phyloP scores from a whole-genome alignment of 53 echinoderm and acorn worm genomes.

The Hippasteria phrygiana region DNA sequence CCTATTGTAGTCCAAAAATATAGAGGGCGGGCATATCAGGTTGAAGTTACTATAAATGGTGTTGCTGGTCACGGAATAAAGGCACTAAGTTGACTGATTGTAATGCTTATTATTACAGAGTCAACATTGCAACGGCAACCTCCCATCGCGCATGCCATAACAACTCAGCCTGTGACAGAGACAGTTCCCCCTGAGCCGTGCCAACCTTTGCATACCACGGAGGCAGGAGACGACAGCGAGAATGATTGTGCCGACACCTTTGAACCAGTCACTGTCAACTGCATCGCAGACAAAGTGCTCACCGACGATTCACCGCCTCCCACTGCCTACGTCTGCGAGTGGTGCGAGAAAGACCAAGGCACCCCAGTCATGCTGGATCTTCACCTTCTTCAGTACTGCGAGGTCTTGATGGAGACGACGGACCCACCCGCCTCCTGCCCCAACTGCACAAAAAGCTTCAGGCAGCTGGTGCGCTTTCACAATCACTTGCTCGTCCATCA shows the following conservation, averaged over 20 bases:
- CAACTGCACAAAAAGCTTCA: neutral
- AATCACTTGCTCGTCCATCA: neutral
- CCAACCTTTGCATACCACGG: neutral
- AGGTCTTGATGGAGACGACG: neutral
- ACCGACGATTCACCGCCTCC: neutral
- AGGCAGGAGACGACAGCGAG: neutral
- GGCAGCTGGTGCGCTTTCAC: neutral
- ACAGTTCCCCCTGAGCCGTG: neutral
- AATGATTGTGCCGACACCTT: neutral
- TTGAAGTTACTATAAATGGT: no score
- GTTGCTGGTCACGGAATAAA: no score
- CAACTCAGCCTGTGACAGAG: neutral
- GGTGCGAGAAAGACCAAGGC: conserved; percentile 38
- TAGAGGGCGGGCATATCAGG: no score
- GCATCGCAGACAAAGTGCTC: neutral
- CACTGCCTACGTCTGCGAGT: conserved; percentile 6
- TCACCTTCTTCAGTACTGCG: conserved; percentile 25
- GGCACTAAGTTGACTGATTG: no score
- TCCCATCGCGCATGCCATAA: neutral
- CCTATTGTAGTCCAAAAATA: no score
- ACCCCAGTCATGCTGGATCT: conserved; percentile 39
- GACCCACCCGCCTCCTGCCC: neutral
- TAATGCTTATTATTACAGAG: neutral
- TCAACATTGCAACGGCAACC: neutral
- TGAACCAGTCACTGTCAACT: neutral